These are phyloP conservation scores for Nymphalis urticae DNA, from an alignment of 2,888 invertebrate genomes.

Conservation along the genomic window DNA sequence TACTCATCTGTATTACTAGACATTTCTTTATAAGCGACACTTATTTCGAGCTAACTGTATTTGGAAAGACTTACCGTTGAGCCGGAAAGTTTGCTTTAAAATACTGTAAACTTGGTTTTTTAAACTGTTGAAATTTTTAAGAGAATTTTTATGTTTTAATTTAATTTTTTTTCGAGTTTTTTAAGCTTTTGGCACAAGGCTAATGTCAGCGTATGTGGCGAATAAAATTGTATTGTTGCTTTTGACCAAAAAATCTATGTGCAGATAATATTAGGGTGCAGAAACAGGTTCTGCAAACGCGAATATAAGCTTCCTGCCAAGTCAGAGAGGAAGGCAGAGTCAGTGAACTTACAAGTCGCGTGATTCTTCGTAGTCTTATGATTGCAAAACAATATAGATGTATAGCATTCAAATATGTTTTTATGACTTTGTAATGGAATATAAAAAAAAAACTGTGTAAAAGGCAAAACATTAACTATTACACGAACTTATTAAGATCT, in stretches of 20 bases:
- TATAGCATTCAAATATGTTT: slow-evolving; percentile 29
- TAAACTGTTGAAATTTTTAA: slow-evolving; percentile 17
- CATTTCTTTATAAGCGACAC: slow-evolving; percentile 25
- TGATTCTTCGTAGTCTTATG: slow-evolving; percentile 74
- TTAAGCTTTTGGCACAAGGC: slow-evolving; percentile 28
- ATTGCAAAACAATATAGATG: slow-evolving; percentile 69
- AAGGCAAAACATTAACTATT: no score
- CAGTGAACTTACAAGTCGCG: slow-evolving; percentile 77
- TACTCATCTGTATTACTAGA: slow-evolving; percentile 25
- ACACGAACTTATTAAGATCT: no score
- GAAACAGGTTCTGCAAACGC: slow-evolving; percentile 74
- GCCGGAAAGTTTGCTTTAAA: slow-evolving; percentile 24
- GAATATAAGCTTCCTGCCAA: slow-evolving; percentile 73
- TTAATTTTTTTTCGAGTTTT: background rate
- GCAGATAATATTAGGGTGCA: slow-evolving; percentile 67
- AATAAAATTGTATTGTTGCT: slow-evolving; percentile 32
- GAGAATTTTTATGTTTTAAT: slow-evolving; percentile 7
- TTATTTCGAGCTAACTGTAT: slow-evolving; percentile 35
- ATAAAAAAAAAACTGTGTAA: no score
- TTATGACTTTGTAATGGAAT: background rate
- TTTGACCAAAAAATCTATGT: slow-evolving; percentile 43
- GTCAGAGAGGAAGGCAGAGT: slow-evolving; percentile 74
- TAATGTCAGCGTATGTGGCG: no score
- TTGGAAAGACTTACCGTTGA: slow-evolving; percentile 23
- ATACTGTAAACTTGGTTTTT: slow-evolving; percentile 21